These are phyloP conservation scores for Hippasteria phrygiana DNA, from an alignment of 53 echinoderm and acorn worm genomes.

Conservation along the genomic window DNA sequence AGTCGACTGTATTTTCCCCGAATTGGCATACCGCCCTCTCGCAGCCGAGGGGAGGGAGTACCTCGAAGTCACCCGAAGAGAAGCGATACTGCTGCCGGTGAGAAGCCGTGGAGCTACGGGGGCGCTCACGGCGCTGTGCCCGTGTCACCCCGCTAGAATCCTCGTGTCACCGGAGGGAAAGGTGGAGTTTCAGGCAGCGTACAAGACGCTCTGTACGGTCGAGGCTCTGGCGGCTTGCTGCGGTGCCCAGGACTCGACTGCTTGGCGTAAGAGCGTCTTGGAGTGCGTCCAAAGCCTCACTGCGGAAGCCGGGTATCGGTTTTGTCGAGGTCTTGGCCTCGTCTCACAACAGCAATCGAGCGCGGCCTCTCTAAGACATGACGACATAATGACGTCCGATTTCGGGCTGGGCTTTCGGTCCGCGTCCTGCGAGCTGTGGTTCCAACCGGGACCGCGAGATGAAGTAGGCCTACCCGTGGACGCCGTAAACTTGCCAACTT, in stretches of 20 bases:
- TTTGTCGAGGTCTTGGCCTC: slow-evolving; percentile 47
- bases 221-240: slow-evolving; percentile 38
- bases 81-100: slow-evolving; percentile 41
- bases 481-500: slow-evolving; percentile 1
- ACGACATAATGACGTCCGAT: slow-evolving; percentile 56
- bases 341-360: background rate
- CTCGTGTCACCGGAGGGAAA: slow-evolving; percentile 53
- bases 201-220: slow-evolving; percentile 40
- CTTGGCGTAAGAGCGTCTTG: slow-evolving; percentile 52
- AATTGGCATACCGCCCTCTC: slow-evolving; percentile 63
- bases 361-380: slow-evolving; percentile 3
- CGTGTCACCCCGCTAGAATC: slow-evolving; percentile 63
- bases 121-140: background rate
- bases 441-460: background rate
- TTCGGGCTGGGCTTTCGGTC: slow-evolving; percentile 66
- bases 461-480: background rate
- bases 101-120: background rate
- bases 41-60: slow-evolving; percentile 50
- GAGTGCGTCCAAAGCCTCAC: slow-evolving; percentile 60
- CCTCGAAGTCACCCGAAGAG: slow-evolving; percentile 58
- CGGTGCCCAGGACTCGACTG: background rate
- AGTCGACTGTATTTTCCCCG: slow-evolving; percentile 59
- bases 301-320: slow-evolving; percentile 34
- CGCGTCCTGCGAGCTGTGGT: slow-evolving; percentile 56
- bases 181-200: slow-evolving; percentile 58